Evolutionary conservation across 2,113 vertebrate genomes (phyloP), one percentile per base, ranked within the genome.

Genomic region (Nothoprocta perdicaria): DNA sequence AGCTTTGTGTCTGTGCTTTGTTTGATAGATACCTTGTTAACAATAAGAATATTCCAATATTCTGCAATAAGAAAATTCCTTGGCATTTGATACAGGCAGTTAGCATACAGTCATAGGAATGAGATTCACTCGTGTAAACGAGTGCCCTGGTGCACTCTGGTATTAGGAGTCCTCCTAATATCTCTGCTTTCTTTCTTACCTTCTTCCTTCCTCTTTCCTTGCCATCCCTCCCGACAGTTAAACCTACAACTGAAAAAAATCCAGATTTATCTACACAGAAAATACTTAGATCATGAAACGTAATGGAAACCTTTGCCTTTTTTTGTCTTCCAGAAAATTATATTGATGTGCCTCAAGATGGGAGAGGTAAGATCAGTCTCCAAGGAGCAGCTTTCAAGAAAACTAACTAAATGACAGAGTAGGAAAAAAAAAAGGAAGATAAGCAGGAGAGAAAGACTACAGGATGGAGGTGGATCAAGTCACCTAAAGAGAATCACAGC

Each of bases 271-370:
- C 40, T 82, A 77, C 84, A 50, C 23, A 69, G 71, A 33, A 86
- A 87, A 27, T n/a, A 35, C 14, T 29, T 65, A 60, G 24, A 35
- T 93, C 11, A 33, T 61, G 46, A 86, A 89, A 45, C 7, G 9
- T 80, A 52, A 62, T 31, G 40, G n/a, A 53, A 91, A 81, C 7
- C 24, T 88, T 38, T 89, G 52, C 80, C 46, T 12, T 76, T 84
- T 55, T 96, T 16, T 97, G 22, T 96, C 83, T 96, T 96, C 33
- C 89, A 97, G 96, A 97, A 96, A 96, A 87, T 67, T 55, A 82
- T 92, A 94, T 40, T 95, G 95, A 96, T 63, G 96, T 97, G 97
- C 97, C 98, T 98, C 97, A 95, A 95, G 96, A 97, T 96, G 96
- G 94, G 95, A 96, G 96, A 97, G 96, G 93, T 60, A 83, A 95